Base-by-base conservation (phyloP, 2,888 invertebrate species). In the Criorhina ranunculi region DNA sequence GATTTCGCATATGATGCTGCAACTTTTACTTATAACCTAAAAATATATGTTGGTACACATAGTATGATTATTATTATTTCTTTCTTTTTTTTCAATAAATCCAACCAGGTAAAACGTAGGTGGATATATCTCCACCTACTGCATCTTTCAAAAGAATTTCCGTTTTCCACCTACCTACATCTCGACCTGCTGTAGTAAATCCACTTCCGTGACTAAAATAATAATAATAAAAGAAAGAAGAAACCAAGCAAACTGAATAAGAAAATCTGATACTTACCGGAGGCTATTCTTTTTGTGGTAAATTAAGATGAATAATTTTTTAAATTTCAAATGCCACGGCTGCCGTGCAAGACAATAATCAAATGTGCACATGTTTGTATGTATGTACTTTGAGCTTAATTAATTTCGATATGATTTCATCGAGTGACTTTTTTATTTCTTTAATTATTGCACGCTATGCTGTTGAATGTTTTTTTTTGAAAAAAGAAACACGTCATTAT, bases 151-250 rank as follows among this genome's bases (percentile, higher is more conserved):
- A 46, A 59, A 82, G 78, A 83, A 83, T 83, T 78, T 83, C 78
- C 82, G 82, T 78, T 83, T 57, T 59, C 64, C 42, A 60, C 70
- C 82, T 53, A 78, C 77, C 57, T 17, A 62, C 69, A 62, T 60
- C 53, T 60, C 42, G 44, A 66, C 59, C 31, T 37, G 37, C 60
- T 78, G 19, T 51, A 72, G 82, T 67, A 72, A 77, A 78, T 78
- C 60, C 78, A 83, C 73, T 78, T 83, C 82, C 82, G 78, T 83
- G 78, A 78, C 82, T 78, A 60, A 72, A 83, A 83, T 67, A 67
- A 78, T 67, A 72, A 70, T 59, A 67, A 35, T 59, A 29, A 35
- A 19, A 8, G 8, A 42, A 59, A 60, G 15, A 66, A 59, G 6
- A 7, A 76, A 51, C n/a, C 42, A 60, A 40, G 66, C 46, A 60